Conservation (phyloP, 2,797 vertebrate genomes). For the Pelobates cultripes region DNA sequence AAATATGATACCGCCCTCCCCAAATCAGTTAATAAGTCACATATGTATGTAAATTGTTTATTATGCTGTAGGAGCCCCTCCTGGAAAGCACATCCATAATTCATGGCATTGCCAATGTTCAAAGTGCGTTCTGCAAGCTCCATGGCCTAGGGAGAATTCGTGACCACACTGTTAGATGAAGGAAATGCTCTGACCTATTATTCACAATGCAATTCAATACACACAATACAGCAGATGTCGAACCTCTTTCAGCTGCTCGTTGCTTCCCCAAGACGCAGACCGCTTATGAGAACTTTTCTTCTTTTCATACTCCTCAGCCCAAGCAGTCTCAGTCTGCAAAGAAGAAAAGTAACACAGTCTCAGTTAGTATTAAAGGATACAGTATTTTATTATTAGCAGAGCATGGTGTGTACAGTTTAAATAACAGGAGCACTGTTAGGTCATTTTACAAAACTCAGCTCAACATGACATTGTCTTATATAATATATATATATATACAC, state of each 20-base stretch:
- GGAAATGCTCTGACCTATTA: constrained; percentile 28
- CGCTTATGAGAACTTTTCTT: constrained; percentile 97
- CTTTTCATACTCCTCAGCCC: constrained; percentile 95
- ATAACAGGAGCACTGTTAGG: neutral
- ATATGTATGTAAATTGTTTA: no score
- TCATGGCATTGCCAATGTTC: neutral
- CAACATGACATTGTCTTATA: no score
- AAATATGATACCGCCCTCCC: no score
- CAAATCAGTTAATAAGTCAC: no score
- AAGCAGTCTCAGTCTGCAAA: constrained; percentile 93
- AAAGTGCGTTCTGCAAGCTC: neutral
- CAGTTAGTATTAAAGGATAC: neutral
- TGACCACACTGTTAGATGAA: constrained; percentile 27
- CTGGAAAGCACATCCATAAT: neutral
- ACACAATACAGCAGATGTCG: constrained; percentile 55
- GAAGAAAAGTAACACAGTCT: constrained; percentile 26
- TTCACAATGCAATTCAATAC: constrained; percentile 24
- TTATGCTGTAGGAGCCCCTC: no score
- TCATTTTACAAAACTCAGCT: no score
- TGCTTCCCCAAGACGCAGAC: constrained; percentile 97
- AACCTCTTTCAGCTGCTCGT: constrained; percentile 98
- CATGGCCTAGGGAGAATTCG: neutral
- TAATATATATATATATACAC: no score
- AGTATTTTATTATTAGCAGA: constrained; percentile 1
- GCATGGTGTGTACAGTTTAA: neutral